phyloP scores from a whole-genome alignment of 1,140 invertebrate genomes.

The Drosophila prosaltans region DNA sequence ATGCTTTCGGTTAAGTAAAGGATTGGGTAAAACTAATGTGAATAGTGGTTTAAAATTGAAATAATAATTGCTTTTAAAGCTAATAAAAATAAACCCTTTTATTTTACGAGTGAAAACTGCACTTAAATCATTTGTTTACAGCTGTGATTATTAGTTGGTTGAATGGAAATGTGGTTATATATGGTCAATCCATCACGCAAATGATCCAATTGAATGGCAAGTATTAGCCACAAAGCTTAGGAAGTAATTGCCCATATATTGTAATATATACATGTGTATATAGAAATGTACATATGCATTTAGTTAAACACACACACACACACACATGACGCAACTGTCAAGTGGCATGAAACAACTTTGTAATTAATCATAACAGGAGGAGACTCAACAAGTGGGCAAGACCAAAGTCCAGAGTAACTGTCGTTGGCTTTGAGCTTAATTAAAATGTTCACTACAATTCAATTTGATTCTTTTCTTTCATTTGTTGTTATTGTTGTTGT shows the following conservation, averaged over 20 bases:
- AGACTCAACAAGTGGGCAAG: constrained; percentile 35
- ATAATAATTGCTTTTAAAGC: too few relatives aligned
- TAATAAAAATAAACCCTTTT: too few relatives aligned
- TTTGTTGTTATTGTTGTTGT: neutral
- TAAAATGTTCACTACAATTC: constrained; percentile 36
- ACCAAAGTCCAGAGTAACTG: constrained; percentile 56
- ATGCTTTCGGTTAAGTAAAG: too few relatives aligned
- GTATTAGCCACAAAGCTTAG: constrained; percentile 4
- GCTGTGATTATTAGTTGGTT: neutral
- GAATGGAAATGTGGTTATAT: neutral
- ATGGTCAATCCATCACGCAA: constrained; percentile 2
- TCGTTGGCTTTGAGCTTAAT: constrained; percentile 31
- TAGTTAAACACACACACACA: neutral
- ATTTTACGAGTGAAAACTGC: neutral
- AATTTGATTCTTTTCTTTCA: neutral
- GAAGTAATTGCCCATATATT: constrained; percentile 2
- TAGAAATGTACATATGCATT: too few relatives aligned
- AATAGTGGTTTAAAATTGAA: too few relatives aligned
- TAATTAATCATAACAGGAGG: constrained; percentile 54
- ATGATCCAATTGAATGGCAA: neutral
- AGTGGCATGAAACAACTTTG: constrained; percentile 38
- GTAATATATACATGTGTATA: too few relatives aligned
- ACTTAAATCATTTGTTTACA: neutral
- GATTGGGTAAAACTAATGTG: too few relatives aligned
- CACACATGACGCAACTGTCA: constrained; percentile 47